These are phyloP conservation scores for Eupithecia abbreviata DNA, from an alignment of 2,888 invertebrate genomes.

Conservation along the genomic window DNA sequence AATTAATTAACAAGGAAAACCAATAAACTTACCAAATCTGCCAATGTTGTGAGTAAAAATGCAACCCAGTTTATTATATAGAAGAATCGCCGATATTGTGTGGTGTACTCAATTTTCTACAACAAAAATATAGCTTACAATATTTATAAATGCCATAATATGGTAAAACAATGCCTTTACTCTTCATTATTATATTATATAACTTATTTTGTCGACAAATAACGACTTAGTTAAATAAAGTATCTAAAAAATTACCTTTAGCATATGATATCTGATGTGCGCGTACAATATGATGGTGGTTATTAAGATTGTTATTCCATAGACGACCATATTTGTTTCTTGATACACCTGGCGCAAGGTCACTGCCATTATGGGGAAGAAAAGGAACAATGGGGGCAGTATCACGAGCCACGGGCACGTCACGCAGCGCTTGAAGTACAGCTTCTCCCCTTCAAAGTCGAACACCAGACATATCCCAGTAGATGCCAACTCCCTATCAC, in stretches of 20 bases:
- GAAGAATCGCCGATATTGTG: conserved; percentile 44
- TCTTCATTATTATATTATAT: background rate
- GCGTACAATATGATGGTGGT: background rate
- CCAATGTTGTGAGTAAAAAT: conserved; percentile 68
- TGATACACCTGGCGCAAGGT: conserved; percentile 56
- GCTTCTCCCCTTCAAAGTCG: conserved; percentile 67
- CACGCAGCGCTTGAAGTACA: conserved; percentile 65
- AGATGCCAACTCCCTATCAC: conserved; percentile 71
- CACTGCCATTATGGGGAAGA: conserved; percentile 72
- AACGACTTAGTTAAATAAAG: background rate
- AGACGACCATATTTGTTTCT: background rate
- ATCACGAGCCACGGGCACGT: conserved; percentile 69
- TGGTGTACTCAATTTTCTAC: conserved; percentile 70
- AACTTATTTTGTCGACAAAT: background rate
- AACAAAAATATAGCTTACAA: conserved; percentile 25
- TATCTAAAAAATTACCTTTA: background rate
- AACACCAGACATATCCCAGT: conserved; percentile 75
- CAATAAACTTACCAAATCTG: conserved; percentile 65
- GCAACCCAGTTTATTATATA: conserved; percentile 59
- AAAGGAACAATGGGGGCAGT: conserved; percentile 72
- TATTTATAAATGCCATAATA: background rate
- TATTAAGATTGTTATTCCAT: background rate
- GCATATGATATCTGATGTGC: background rate
- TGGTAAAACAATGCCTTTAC: background rate
- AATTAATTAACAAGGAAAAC: background rate